Evolutionary conservation across 2,888 invertebrate species (phyloP), one percentile per base, ranked within the genome.

Genomic region (Rhynchonema sp.): DNA sequence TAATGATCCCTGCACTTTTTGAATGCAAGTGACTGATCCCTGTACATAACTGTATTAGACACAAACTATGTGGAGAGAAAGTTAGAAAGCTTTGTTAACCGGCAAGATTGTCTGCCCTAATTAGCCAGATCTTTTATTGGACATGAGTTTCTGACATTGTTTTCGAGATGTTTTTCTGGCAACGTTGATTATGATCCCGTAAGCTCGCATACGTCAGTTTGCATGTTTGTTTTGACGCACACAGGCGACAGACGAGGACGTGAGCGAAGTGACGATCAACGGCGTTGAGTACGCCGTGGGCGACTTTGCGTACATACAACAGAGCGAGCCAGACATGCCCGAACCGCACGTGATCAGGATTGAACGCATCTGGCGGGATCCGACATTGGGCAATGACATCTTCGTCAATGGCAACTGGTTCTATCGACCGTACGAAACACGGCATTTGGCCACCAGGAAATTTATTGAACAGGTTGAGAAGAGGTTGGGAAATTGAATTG

Each of bases 381-480:
- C 80, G 25, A 84, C 84, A 55, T 84, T 85, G 13, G 83, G 85
- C 63, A 49, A 49, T 23, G n/a, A 49, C n/a, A 80, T 91, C 67
- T 86, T 87, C 69, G 61, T 70, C 29, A 67, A 72, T 60, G 91
- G 89, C n/a, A 86, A 85, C 70, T 84, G 87, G 69, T 94, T 88
- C 73, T 84, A 80, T 67, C 81, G 92, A 59, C 96, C 96, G 0
- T 85, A 86, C 69, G 94, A 98, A 76, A 98, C 98, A 0, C 94
- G 84, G 77, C 96, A 98, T 76, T 81, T 91, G 9, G 85, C 89
- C 20, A 89, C 90, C 0, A 81, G 94, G 67, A 91, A 90, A 76
- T 98, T 98, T 76, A 79, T 94, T 0, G 87, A 92, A 68, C 89
- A 89, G 73, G 78, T 74, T 38, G 9, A 38, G 38, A 38, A 13